Evolutionary conservation across 2,797 vertebrate species (phyloP).

Genomic region (Sebastes hopkinsi): DNA sequence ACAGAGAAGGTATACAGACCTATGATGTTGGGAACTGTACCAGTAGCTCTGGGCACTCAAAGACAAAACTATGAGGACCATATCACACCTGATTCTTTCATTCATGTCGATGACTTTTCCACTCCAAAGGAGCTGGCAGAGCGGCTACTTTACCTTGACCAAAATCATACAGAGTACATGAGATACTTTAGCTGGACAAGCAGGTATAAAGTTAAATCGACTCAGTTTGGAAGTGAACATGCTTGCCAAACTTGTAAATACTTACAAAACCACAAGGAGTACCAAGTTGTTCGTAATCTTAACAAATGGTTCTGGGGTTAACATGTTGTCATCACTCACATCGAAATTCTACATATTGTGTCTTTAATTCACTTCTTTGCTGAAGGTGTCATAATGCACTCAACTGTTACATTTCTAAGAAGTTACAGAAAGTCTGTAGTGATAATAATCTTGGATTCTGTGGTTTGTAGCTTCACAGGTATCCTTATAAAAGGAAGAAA

Average conservation of each 20-base stretch:
- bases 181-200: slow-evolving; percentile 39
- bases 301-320: slow-evolving; percentile 49
- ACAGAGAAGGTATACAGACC: slow-evolving; percentile 39
- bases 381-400: too few species aligned
- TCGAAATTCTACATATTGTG: not conserved
- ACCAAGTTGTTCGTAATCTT: not conserved
- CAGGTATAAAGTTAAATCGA: fast-evolving
- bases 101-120: slow-evolving; percentile 52
- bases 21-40: not conserved
- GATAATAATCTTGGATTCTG: not conserved
- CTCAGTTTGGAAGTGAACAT: not conserved
- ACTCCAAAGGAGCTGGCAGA: slow-evolving; percentile 40
- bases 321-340: not conserved
- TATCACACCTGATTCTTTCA: slow-evolving; percentile 44
- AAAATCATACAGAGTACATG: slow-evolving; percentile 22
- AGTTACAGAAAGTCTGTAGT: not conserved
- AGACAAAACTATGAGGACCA: slow-evolving; percentile 39
- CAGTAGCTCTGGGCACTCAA: slow-evolving; percentile 40
- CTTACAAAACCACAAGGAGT: slow-evolving; percentile 4
- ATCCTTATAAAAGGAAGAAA: not conserved
- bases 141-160: slow-evolving; percentile 25
- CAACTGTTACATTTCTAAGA: not conserved
- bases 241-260: slow-evolving; percentile 30
- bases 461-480: not conserved
- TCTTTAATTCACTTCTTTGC: too few species aligned